phyloP scores from a whole-genome alignment of 2,113 vertebrate genomes.

The Rhinopomastus cyanomelas region DNA sequence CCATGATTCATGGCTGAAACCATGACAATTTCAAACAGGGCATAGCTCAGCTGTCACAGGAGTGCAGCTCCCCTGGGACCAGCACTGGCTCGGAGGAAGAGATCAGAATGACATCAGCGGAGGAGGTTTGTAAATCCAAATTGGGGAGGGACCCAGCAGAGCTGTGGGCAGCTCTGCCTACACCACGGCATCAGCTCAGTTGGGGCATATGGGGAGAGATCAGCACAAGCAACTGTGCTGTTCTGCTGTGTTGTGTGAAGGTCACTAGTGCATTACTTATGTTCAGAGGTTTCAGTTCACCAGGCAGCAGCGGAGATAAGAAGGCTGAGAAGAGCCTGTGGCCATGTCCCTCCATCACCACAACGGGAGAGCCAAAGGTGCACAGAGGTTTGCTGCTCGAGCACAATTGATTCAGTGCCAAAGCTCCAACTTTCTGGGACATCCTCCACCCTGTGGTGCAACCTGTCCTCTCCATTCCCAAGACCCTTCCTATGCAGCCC shows the following conservation, averaged over 20 bases:
- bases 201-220: background rate
- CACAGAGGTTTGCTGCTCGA: background rate
- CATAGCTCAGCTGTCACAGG: rapidly evolving
- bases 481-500: background rate
- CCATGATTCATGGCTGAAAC: background rate
- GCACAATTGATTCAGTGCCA: background rate
- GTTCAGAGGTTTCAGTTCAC: background rate
- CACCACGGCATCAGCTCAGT: background rate
- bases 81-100: rapidly evolving
- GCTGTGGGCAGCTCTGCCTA: background rate
- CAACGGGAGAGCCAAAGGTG: background rate
- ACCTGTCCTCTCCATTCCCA: background rate
- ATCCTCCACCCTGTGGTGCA: rapidly evolving
- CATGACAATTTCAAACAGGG: background rate
- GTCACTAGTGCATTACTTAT: rapidly evolving
- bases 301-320: background rate
- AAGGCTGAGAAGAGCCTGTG: background rate
- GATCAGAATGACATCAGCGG: background rate
- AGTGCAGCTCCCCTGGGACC: background rate
- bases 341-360: background rate
- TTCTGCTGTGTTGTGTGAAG: background rate
- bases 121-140: background rate
- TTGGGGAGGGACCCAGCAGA: rapidly evolving
- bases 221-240: background rate
- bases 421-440: background rate